Percentiles rank a stretch among this genome's conserved stretches.
phyloP scores from a whole-genome alignment of 2,113 vertebrate genomes.

The Bostrychus sinensis region DNA sequence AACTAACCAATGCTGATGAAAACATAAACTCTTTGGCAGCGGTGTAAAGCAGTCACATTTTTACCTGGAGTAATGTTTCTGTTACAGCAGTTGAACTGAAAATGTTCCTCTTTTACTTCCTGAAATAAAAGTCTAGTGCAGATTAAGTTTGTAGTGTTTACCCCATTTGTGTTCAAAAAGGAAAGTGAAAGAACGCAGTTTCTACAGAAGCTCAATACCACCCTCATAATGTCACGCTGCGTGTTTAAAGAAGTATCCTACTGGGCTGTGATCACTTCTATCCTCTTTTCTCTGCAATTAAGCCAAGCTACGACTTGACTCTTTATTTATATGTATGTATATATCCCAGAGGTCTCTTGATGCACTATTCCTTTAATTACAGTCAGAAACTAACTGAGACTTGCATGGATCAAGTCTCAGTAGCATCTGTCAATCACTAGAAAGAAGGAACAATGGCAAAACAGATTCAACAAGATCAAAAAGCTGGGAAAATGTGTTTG shows the following conservation, averaged over 20 bases:
- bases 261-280: conserved; percentile 59
- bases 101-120: neutral
- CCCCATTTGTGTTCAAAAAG: neutral
- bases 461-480: conserved; percentile 4
- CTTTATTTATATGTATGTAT: conserved; percentile 55
- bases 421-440: conserved; percentile 57
- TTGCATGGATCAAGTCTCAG: conserved; percentile 41
- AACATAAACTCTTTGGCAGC: too few species aligned
- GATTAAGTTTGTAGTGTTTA: neutral
- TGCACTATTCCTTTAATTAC: conserved; percentile 71
- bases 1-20: too few species aligned
- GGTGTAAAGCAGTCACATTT: too few species aligned
- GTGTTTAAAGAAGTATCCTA: conserved; percentile 35
- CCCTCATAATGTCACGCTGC: conserved; percentile 35
- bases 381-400: conserved; percentile 21
- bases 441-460: neutral
- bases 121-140: neutral
- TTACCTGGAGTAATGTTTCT: neutral
- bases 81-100: neutral
- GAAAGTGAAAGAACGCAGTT: neutral
- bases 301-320: conserved; percentile 43
- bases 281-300: conserved; percentile 57
- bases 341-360: conserved; percentile 58
- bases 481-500: neutral
- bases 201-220: conserved; percentile 32